These are phyloP conservation scores for Emesis russula DNA, from an alignment of 2,888 invertebrate genomes.

Conservation along the genomic window DNA sequence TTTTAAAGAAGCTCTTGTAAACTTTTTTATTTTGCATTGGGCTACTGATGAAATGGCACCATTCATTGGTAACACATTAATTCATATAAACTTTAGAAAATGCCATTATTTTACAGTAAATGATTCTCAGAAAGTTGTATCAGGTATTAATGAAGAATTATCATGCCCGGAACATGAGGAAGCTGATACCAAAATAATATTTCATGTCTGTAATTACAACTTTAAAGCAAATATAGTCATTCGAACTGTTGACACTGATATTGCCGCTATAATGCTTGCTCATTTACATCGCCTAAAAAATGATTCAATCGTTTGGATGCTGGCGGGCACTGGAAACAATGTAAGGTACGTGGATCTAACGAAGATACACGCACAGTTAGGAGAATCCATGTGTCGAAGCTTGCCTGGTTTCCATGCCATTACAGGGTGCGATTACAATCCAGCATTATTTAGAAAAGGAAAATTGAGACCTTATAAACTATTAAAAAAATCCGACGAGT, in stretches of 20 bases:
- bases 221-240: constrained; percentile 58
- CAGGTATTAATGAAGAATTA: constrained; percentile 44
- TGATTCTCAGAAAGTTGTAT: constrained; percentile 16
- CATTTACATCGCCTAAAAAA: too few species aligned
- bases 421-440: too few species aligned
- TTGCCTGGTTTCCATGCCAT: too few species aligned
- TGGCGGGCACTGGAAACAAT: too few species aligned
- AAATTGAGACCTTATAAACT: too few species aligned
- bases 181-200: constrained; percentile 54
- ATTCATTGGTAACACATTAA: constrained; percentile 29
- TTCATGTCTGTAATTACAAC: constrained; percentile 40
- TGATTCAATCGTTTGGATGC: too few species aligned
- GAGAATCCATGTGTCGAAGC: too few species aligned
- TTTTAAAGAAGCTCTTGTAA: constrained; percentile 84
- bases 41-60: constrained; percentile 70
- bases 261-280: too few species aligned
- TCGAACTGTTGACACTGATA: constrained; percentile 62
- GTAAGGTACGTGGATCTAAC: too few species aligned
- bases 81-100: constrained; percentile 47
- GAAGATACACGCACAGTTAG: too few species aligned
- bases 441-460: too few species aligned
- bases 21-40: constrained; percentile 87
- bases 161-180: constrained; percentile 55
- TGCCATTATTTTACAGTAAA: constrained; percentile 52
- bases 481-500: too few species aligned